Conservation (phyloP, 2,888 invertebrate species). For the Lacanobia oleracea region DNA sequence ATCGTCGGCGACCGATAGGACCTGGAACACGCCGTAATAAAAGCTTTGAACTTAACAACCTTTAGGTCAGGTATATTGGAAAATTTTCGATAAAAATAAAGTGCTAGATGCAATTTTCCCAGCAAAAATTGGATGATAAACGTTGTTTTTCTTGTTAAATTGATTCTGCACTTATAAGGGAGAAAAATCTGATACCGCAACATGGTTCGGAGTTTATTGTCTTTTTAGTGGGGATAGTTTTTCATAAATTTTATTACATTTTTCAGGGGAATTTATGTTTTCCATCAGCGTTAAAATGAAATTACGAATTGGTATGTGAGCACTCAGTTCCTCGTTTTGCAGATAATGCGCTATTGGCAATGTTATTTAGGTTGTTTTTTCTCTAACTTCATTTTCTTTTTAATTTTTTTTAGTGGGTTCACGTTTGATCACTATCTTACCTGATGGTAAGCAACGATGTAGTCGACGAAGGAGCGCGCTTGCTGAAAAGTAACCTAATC, state of each 20-base stretch:
- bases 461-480: background rate
- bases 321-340: background rate
- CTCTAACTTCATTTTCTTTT: background rate
- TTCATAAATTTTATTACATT: background rate
- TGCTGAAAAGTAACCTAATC: background rate
- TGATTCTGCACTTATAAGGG: slow-evolving; percentile 22
- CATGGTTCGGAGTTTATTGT: background rate
- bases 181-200: slow-evolving; percentile 6
- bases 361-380: background rate
- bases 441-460: background rate
- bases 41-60: slow-evolving; percentile 63
- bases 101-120: slow-evolving; percentile 54
- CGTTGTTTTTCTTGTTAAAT: slow-evolving; percentile 38
- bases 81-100: slow-evolving; percentile 54
- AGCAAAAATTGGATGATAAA: slow-evolving; percentile 46
- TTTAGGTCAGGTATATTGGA: slow-evolving; percentile 58
- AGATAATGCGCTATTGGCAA: background rate
- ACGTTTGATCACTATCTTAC: background rate
- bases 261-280: background rate
- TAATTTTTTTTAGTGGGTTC: background rate
- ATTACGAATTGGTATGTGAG: background rate
- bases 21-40: slow-evolving; percentile 67
- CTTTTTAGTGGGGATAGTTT: background rate
- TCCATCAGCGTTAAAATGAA: background rate
- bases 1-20: slow-evolving; percentile 57